phyloP scores from a whole-genome alignment of 2,797 vertebrate species.

The Platyrinchus mystaceus region DNA sequence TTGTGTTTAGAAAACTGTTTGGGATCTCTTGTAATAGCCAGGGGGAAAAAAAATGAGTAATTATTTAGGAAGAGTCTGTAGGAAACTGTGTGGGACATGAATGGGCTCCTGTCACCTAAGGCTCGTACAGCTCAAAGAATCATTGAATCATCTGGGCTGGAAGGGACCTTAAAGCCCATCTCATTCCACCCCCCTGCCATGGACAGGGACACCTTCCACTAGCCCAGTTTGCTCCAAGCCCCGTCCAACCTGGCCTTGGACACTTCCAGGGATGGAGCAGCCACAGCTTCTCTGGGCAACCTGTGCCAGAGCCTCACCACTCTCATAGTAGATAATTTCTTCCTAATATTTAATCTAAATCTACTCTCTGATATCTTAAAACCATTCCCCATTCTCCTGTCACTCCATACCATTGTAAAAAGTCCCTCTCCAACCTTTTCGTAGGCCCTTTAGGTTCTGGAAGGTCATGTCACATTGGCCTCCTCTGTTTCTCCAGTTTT shows the following conservation, averaged over 20 bases:
- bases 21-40: background rate
- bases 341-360: background rate
- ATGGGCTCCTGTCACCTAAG: background rate
- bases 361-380: background rate
- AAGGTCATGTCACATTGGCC: background rate
- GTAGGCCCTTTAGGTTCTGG: background rate
- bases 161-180: background rate
- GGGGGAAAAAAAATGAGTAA: accelerated
- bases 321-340: accelerated
- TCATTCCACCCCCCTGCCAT: accelerated
- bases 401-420: background rate
- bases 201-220: accelerated
- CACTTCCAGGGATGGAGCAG: background rate
- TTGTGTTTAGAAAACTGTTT: background rate
- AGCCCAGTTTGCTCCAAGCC: accelerated
- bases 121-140: background rate
- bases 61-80: background rate
- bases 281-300: background rate
- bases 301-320: accelerated
- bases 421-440: background rate
- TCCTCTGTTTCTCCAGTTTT: background rate
- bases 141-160: background rate
- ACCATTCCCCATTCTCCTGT: background rate
- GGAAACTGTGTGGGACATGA: background rate
- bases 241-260: accelerated